phyloP scores from a whole-genome alignment of 2,797 vertebrate genomes.

The Buphagus erythrorhynchus region DNA sequence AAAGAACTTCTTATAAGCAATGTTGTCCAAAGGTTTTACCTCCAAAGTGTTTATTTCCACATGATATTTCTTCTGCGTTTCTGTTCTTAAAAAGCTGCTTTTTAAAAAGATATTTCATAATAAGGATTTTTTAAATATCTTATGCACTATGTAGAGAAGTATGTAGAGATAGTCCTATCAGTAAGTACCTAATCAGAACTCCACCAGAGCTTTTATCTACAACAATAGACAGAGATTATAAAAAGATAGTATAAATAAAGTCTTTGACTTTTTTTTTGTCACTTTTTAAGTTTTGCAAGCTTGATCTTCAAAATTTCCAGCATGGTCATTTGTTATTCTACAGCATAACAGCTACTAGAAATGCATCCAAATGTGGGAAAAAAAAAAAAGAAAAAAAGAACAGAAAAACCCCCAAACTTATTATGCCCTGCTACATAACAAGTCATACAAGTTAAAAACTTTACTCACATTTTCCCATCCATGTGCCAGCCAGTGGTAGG shows the following conservation, averaged over 20 bases:
- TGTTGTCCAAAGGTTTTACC: not conserved
- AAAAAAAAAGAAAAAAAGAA: rapidly evolving
- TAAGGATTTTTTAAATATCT: not conserved
- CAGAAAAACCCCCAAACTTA: not conserved
- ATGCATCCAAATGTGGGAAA: not conserved
- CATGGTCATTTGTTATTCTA: not conserved
- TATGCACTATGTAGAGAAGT: not conserved
- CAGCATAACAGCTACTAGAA: not conserved
- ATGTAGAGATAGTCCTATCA: not conserved
- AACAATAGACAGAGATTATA: not conserved
- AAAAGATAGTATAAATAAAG: not conserved
- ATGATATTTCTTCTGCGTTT: not conserved
- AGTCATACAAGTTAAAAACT: not conserved
- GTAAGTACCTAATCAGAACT: not conserved
- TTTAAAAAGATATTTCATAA: not conserved
- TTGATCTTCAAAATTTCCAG: not conserved
- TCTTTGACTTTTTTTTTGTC: not conserved
- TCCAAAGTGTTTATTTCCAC: not conserved
- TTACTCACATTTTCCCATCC: constrained; percentile 86
- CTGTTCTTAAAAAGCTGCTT: not conserved
- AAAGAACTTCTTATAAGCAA: not conserved
- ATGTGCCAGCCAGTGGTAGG: constrained; percentile 79
- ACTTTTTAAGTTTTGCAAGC: not conserved
- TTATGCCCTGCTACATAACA: too few relatives aligned
- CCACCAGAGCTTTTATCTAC: not conserved